These are phyloP conservation scores for Blastomussa wellsi DNA, from an alignment of 92 coral and sea anemone genomes.

Conservation along the genomic window DNA sequence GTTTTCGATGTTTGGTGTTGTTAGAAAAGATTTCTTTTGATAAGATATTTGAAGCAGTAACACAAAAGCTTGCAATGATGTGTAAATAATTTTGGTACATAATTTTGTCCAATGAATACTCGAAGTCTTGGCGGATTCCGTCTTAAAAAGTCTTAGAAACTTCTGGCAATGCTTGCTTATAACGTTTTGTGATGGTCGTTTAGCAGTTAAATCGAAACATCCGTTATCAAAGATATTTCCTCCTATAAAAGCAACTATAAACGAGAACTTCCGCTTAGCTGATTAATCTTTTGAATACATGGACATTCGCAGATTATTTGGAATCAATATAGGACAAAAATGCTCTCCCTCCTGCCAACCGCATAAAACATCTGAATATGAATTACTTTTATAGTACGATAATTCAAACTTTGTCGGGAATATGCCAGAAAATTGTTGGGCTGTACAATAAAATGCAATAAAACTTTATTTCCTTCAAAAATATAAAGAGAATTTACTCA, in stretches of 20 bases:
- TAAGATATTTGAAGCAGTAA: too few relatives aligned
- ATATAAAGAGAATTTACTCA: too few relatives aligned
- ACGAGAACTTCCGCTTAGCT: too few relatives aligned
- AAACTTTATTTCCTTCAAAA: too few relatives aligned
- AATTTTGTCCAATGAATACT: too few relatives aligned
- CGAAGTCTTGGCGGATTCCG: too few relatives aligned
- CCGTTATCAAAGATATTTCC: not conserved
- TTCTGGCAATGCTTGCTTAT: not conserved
- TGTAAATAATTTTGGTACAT: too few relatives aligned
- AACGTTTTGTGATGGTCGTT: not conserved
- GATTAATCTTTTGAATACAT: not conserved
- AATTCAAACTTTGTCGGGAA: not conserved
- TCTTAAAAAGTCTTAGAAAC: not conserved
- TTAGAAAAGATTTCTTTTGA: too few relatives aligned
- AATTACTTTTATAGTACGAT: not conserved
- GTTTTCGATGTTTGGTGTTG: too few relatives aligned
- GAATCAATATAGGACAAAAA: not conserved
- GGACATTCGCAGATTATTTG: not conserved
- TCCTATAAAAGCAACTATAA: not conserved
- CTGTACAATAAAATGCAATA: not conserved
- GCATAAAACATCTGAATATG: conserved; percentile 1
- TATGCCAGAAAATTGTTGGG: not conserved
- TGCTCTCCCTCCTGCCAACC: not conserved
- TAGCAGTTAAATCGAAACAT: not conserved
- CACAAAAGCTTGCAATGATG: too few relatives aligned